Evolutionary conservation across 2,113 vertebrate genomes (phyloP).

Genomic region (Notechis scutatus): DNA sequence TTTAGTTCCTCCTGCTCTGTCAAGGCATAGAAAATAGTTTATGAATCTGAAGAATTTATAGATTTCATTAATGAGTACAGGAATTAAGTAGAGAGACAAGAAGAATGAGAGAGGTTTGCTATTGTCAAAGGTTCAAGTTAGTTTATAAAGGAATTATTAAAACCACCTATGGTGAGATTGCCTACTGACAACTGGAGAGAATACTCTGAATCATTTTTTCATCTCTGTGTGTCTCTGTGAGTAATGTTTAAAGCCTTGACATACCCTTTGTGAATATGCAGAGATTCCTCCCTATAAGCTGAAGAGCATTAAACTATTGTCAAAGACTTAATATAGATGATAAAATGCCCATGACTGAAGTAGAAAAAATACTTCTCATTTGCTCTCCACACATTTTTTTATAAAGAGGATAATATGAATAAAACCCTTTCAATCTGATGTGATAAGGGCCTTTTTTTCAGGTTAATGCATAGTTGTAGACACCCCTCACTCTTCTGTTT

Average conservation of each 20-base stretch:
- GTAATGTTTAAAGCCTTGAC: neutral
- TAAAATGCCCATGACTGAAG: slow-evolving; percentile 55
- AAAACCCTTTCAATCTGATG: slow-evolving; percentile 62
- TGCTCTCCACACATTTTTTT: neutral
- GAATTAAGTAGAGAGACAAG: slow-evolving; percentile 35
- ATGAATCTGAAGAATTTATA: slow-evolving; percentile 54
- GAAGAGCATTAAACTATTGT: slow-evolving; percentile 33
- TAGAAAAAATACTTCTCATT: slow-evolving; percentile 42
- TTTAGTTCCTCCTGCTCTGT: slow-evolving; percentile 38
- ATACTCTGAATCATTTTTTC: neutral
- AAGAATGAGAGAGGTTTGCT: slow-evolving; percentile 31
- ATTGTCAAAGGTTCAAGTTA: slow-evolving; percentile 58
- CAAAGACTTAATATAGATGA: slow-evolving; percentile 63
- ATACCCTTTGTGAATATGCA: neutral
- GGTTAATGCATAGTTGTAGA: slow-evolving; percentile 55
- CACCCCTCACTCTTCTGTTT: neutral
- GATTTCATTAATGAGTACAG: slow-evolving; percentile 59
- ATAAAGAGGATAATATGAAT: slow-evolving; percentile 50
- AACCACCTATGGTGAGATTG: neutral
- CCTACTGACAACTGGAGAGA: neutral
- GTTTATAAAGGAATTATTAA: neutral
- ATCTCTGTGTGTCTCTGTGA: neutral
- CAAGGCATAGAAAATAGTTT: slow-evolving; percentile 48
- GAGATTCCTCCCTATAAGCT: neutral
- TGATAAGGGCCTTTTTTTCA: slow-evolving; percentile 62